Conservation (phyloP, 1,140 invertebrate species). For the Ceratitis capitata region DNA sequence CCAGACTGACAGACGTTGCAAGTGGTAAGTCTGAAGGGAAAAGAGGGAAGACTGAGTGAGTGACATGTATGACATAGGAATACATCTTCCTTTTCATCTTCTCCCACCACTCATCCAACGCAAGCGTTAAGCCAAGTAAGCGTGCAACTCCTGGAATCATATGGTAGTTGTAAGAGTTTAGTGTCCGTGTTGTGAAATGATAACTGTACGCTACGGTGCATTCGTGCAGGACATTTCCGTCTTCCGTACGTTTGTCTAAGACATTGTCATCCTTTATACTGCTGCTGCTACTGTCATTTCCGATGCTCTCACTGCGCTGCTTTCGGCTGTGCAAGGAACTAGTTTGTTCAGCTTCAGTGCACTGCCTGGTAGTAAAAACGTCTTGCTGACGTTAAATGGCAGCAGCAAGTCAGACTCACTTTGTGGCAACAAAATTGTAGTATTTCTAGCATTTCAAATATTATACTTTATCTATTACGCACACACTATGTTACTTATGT, state of each 20-base stretch:
- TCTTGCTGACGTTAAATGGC: background rate
- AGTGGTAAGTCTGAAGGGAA: background rate
- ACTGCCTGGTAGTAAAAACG: background rate
- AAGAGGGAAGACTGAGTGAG: background rate
- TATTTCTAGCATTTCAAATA: background rate
- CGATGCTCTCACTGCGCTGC: no score
- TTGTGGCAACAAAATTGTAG: background rate
- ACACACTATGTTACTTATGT: background rate
- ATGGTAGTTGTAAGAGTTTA: background rate
- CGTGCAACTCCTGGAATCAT: background rate
- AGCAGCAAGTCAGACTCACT: background rate
- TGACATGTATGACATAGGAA: background rate
- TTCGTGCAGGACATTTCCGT: conserved; percentile 17
- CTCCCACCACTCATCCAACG: background rate
- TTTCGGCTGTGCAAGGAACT: background rate
- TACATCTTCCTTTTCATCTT: no score
- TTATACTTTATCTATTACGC: background rate
- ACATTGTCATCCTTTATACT: background rate
- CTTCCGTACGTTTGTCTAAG: background rate
- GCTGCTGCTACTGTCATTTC: background rate
- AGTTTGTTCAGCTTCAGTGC: background rate
- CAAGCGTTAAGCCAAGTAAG: background rate
- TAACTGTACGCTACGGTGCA: background rate
- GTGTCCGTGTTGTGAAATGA: background rate
- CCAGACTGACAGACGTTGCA: background rate